Base-by-base conservation (phyloP, 2,113 vertebrate species). In the Epinephelus lanceolatus region DNA sequence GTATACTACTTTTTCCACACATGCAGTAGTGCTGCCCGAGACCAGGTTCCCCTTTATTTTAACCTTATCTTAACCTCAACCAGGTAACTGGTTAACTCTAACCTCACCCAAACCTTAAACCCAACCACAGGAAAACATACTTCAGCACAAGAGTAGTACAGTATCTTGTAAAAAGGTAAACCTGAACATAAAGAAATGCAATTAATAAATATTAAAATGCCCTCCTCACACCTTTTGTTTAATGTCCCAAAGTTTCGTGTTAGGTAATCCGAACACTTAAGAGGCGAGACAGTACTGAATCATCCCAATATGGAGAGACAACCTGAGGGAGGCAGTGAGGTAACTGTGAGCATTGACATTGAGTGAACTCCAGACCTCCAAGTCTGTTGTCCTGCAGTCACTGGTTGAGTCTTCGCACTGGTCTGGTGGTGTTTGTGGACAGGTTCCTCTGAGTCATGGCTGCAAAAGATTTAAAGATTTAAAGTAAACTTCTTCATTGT, bases 391-490 rank as follows among this genome's bases (percentile, higher is more conserved):
- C 21, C 52, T 15, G 2, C 42, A 5, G 19, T 90, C 69, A 89
- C 56, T 72, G 83, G 25, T 68, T 10, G 2, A 89, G 78, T 30
- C 92, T 84, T 53, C 68, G 88, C 37, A 93, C 86, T 2, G 52
- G 0, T 82, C 92, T 85, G 81, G 33, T 70, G 14, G 86, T 93
- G 69, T 33, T 25, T 1, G 90, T 94, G 33, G 74, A 71, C 76
- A 88, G 47, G 81, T 95, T 95, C 72, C 1, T 93, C 85, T 95
- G 94, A 63, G 72, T 92, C 94, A 94, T 92, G 25, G 77, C 94
- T 94, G 78, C 23, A 85, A 88, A 60, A 75, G 17, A 90, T 10
- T 37, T 8, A 37, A 37, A 83, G 12, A 71, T 52, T 37, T 23
- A 4, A 25, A 66, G 49, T 45, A 27, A 51, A 53, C 3, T 17